phyloP scores from a whole-genome alignment of 2,888 invertebrate genomes.

The Prenolepis imparis region DNA sequence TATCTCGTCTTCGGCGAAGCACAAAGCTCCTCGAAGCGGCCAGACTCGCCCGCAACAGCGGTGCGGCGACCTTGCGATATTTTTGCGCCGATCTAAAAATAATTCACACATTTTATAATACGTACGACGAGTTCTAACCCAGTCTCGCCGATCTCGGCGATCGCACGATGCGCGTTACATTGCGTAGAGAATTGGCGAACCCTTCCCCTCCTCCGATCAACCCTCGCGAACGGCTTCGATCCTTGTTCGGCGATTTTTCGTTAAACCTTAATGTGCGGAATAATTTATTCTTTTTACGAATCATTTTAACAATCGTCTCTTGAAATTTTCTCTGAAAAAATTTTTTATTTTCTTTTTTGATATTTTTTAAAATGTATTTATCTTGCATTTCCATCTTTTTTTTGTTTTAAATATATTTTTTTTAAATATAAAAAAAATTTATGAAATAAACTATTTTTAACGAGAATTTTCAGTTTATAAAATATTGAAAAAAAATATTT shows the following conservation, averaged over 20 bases:
- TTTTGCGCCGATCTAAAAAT: conserved; percentile 85
- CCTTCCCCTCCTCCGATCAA: background rate
- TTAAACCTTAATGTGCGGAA: background rate
- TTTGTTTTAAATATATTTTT: no score
- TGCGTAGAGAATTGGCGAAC: background rate
- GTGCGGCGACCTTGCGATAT: conserved; percentile 85
- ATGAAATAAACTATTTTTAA: no score
- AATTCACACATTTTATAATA: conserved; percentile 84
- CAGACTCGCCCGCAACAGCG: conserved; percentile 72
- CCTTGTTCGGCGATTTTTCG: background rate
- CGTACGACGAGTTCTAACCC: conserved; percentile 69
- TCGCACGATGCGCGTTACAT: conserved; percentile 40
- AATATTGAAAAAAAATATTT: no score
- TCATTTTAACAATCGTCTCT: background rate
- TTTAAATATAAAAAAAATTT: no score
- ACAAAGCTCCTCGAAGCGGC: conserved; percentile 56
- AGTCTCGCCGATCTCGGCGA: conserved; percentile 69
- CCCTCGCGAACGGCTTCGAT: background rate
- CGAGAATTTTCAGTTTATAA: no score
- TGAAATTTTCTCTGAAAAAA: background rate
- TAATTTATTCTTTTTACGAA: background rate
- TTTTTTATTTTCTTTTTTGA: background rate
- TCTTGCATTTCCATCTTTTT: no score
- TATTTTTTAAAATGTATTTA: background rate
- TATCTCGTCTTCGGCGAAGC: conserved; percentile 43